Evolutionary conservation across 2,888 invertebrate genomes (phyloP).

Genomic region (Eupithecia inturbata): DNA sequence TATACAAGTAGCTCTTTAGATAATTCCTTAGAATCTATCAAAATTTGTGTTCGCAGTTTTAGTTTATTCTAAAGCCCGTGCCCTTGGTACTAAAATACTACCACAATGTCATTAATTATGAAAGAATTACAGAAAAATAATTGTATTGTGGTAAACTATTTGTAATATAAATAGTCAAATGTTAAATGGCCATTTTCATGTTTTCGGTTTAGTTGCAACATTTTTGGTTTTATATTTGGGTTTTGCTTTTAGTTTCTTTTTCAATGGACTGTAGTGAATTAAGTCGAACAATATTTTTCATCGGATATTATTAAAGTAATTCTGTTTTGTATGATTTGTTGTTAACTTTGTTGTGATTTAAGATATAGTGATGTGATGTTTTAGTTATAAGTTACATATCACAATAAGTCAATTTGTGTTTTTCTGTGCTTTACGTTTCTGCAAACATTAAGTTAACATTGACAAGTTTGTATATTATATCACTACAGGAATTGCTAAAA

Average conservation of each 20-base stretch:
- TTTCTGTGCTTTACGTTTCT: slow-evolving; percentile 34
- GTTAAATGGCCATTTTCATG: not conserved
- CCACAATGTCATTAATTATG: not conserved
- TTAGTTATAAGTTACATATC: slow-evolving; percentile 56
- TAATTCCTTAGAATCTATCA: not conserved
- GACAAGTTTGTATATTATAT: not conserved
- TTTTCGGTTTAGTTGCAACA: not conserved
- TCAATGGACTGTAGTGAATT: slow-evolving; percentile 1
- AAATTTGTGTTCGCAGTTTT: not conserved
- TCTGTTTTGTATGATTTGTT: slow-evolving; percentile 36
- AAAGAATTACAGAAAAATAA: not conserved
- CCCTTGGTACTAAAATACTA: not conserved
- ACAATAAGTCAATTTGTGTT: slow-evolving; percentile 30
- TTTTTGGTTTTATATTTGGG: not conserved
- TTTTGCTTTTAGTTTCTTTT: not conserved
- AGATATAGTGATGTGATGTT: slow-evolving; percentile 58
- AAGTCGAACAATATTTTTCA: slow-evolving; percentile 10
- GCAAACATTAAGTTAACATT: not conserved
- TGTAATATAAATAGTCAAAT: not conserved
- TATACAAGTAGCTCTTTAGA: not conserved
- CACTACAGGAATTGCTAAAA: not conserved
- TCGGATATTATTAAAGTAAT: not conserved
- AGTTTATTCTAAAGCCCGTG: not conserved
- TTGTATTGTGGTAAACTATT: not conserved
- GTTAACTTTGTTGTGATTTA: slow-evolving; percentile 47